phyloP scores from a whole-genome alignment of 2,113 vertebrate genomes.

The Casuarius casuarius region DNA sequence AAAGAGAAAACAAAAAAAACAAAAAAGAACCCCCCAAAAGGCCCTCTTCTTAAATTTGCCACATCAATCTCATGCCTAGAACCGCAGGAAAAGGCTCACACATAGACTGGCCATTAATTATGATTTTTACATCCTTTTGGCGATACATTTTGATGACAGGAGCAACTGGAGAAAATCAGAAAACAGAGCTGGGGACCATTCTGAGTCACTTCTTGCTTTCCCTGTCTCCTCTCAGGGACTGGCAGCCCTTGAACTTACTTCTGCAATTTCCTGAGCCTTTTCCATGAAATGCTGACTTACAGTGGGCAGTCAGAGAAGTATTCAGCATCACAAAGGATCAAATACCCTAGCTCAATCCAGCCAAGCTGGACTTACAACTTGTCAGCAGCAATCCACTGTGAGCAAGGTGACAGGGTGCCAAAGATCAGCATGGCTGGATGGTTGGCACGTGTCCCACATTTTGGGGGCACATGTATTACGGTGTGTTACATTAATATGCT shows the following conservation, averaged over 20 bases:
- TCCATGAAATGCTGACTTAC: conserved; percentile 54
- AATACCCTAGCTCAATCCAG: background rate
- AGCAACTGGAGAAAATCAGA: conserved; percentile 25
- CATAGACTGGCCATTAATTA: conserved; percentile 14
- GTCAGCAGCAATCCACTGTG: conserved; percentile 45
- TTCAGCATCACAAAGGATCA: conserved; percentile 57
- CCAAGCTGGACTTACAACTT: conserved; percentile 45
- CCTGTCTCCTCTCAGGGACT: background rate
- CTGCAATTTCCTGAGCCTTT: conserved; percentile 9
- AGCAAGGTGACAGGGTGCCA: conserved; percentile 45
- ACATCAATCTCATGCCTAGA: conserved; percentile 31
- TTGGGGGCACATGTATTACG: background rate
- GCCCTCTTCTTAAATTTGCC: conserved; percentile 14
- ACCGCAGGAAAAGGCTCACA: conserved; percentile 1
- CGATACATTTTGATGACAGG: conserved; percentile 18
- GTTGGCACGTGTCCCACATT: conserved; percentile 51
- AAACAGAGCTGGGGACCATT: background rate
- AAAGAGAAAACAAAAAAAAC: conserved; percentile 4
- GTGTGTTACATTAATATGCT: conserved; percentile 25
- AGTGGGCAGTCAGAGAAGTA: background rate
- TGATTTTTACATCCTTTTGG: background rate
- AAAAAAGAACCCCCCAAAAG: background rate
- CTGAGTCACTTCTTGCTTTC: conserved; percentile 13
- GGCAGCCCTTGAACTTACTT: background rate
- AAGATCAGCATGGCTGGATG: conserved; percentile 26